A percentile compares a stretch with the other conserved stretches of the same genome.
phyloP scores from a whole-genome alignment of 2,113 vertebrate species.

The Tympanuchus pallidicinctus region DNA sequence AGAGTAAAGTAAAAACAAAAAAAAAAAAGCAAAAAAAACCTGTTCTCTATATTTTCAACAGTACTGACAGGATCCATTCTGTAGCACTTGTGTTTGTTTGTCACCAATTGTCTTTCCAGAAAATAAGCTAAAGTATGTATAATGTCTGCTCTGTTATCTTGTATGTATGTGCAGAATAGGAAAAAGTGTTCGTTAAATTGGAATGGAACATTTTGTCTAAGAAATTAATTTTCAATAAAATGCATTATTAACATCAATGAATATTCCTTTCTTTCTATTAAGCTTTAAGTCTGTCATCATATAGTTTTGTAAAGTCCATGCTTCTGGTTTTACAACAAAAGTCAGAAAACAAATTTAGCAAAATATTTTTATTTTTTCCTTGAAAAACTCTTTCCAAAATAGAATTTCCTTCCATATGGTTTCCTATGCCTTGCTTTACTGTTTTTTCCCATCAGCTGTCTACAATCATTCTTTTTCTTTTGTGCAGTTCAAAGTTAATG shows the following conservation, averaged over 20 bases:
- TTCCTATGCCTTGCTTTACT: neutral
- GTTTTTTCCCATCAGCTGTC: neutral
- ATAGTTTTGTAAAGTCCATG: neutral
- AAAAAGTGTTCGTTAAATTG: neutral
- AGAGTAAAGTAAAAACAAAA: neutral
- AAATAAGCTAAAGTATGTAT: neutral
- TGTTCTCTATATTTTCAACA: neutral
- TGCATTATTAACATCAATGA: neutral
- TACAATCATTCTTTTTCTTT: neutral
- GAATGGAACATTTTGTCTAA: neutral
- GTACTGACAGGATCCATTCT: neutral
- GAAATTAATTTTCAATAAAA: neutral
- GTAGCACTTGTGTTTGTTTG: neutral
- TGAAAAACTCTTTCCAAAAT: neutral
- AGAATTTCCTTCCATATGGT: neutral
- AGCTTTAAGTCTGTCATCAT: neutral
- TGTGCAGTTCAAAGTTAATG: neutral
- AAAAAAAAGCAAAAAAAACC: too few relatives aligned
- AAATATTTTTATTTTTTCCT: neutral
- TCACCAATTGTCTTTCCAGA: neutral
- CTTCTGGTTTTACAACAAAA: neutral
- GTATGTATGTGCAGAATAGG: neutral
- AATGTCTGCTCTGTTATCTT: neutral
- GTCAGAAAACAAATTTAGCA: neutral
- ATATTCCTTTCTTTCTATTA: neutral